Conservation (phyloP, 2,113 vertebrate species). For the Oreochromis aureus region DNA sequence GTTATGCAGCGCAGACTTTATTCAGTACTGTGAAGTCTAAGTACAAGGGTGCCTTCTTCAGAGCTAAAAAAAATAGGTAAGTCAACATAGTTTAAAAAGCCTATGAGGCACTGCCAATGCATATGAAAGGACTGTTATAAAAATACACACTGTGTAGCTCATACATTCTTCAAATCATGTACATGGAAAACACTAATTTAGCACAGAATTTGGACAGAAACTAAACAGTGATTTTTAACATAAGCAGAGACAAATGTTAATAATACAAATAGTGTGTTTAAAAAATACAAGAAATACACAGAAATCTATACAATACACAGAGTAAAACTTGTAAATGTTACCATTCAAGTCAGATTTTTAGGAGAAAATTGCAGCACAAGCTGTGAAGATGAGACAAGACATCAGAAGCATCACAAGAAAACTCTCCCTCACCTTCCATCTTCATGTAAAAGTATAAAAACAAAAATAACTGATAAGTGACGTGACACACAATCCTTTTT, state of each 20-base stretch:
- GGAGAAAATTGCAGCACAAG: rapidly evolving
- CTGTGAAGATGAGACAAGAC: background rate
- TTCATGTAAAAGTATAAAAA: background rate
- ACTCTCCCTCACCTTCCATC: background rate
- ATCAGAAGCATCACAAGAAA: background rate
- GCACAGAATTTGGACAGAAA: background rate
- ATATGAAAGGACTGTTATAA: background rate
- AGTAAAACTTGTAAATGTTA: background rate
- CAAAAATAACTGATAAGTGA: background rate
- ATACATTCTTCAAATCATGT: background rate
- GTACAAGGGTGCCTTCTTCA: background rate
- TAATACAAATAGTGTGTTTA: background rate
- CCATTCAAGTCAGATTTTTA: background rate
- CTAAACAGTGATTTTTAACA: background rate
- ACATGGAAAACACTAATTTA: background rate
- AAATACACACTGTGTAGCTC: background rate
- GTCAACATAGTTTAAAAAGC: background rate
- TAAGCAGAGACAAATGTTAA: background rate
- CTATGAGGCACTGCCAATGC: background rate
- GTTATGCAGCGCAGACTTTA: background rate
- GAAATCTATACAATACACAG: background rate
- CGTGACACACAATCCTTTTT: background rate
- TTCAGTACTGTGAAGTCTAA: background rate
- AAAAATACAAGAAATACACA: background rate
- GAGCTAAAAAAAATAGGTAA: background rate